phyloP scores from a whole-genome alignment of 2,113 vertebrate species.

The Ondatra zibethicus region DNA sequence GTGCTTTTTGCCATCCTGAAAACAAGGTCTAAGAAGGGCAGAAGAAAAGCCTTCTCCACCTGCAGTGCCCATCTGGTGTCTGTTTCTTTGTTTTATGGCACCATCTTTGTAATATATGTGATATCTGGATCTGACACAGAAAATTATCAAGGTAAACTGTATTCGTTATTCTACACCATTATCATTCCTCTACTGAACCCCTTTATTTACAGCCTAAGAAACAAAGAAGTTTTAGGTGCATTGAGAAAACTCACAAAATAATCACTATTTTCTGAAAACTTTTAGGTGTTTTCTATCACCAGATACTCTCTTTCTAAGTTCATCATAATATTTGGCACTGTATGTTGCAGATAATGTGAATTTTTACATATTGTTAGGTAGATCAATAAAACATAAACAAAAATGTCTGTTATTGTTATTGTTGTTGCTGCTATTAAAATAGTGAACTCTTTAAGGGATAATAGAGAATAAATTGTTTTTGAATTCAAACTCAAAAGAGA shows the following conservation, averaged over 20 bases:
- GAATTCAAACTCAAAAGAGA: background rate
- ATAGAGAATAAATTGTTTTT: too few relatives aligned
- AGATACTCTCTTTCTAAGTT: background rate
- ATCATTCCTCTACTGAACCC: constrained; percentile 50
- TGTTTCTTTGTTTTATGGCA: background rate
- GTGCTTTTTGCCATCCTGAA: constrained; percentile 49
- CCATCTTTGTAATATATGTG: constrained; percentile 53
- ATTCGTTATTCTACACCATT: constrained; percentile 44
- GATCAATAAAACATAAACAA: background rate
- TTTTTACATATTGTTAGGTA: background rate
- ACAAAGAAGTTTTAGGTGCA: constrained; percentile 54
- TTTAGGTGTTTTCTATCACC: background rate
- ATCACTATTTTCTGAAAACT: background rate
- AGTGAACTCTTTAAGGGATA: background rate
- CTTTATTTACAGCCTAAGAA: constrained; percentile 64
- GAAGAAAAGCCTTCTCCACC: background rate
- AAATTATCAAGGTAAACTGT: constrained; percentile 53
- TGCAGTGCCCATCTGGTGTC: background rate
- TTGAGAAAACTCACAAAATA: constrained; percentile 37
- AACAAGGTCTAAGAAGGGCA: background rate
- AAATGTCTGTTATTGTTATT: background rate
- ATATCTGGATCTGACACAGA: background rate
- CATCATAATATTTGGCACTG: background rate
- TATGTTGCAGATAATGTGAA: background rate
- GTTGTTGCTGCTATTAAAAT: background rate